These are phyloP conservation scores for Tetrax tetrax DNA, from an alignment of 2,113 vertebrate genomes.

Conservation along the genomic window DNA sequence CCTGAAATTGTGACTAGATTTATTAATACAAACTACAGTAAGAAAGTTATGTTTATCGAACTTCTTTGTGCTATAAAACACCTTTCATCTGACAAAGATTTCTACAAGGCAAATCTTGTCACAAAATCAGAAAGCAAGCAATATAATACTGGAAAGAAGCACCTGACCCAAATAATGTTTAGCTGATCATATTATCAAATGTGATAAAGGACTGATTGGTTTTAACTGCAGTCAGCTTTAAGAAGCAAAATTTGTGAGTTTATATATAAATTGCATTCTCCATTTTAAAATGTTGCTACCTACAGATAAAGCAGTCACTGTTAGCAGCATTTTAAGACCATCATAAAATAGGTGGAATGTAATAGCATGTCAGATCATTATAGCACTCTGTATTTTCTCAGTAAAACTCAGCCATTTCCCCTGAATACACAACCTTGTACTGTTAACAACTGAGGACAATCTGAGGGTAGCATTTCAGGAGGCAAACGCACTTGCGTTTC, in stretches of 20 bases:
- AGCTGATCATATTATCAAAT: not conserved
- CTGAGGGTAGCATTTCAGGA: not conserved
- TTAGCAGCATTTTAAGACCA: not conserved
- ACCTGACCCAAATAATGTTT: not conserved
- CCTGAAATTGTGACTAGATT: not conserved
- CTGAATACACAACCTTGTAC: not conserved
- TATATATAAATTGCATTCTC: not conserved
- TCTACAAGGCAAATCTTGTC: not conserved
- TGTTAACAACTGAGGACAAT: not conserved
- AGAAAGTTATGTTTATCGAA: not conserved
- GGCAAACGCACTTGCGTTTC: not conserved
- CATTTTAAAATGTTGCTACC: not conserved
- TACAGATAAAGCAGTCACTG: not conserved
- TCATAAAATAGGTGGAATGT: not conserved
- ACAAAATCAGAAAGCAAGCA: not conserved
- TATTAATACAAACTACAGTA: not conserved
- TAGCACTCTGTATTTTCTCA: not conserved
- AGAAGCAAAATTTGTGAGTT: not conserved
- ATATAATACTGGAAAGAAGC: not conserved
- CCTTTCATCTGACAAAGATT: not conserved
- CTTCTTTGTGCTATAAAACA: not conserved
- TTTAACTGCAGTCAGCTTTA: not conserved
- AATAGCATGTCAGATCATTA: not conserved
- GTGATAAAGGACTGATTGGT: not conserved
- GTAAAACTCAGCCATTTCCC: not conserved